These are phyloP conservation scores for Apamea sordens DNA, from an alignment of 2,888 invertebrate species.

Conservation along the genomic window DNA sequence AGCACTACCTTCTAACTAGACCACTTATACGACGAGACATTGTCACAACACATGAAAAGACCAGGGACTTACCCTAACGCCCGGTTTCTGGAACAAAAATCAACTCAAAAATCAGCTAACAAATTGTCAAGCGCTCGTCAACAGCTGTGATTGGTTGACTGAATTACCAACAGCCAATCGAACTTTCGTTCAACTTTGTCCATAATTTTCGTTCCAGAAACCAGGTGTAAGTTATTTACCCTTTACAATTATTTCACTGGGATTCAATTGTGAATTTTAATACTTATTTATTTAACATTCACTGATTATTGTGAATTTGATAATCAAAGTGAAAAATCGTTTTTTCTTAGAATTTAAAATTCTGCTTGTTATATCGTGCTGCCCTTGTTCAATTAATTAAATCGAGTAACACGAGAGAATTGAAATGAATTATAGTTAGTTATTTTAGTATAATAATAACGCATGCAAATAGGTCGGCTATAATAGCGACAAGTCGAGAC, in stretches of 20 bases:
- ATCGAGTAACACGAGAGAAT: neutral
- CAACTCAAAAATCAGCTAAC: neutral
- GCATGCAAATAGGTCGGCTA: slow-evolving; percentile 30
- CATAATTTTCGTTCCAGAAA: neutral
- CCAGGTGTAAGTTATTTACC: neutral
- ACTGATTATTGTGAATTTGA: neutral
- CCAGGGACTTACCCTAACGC: neutral
- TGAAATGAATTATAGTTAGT: slow-evolving; percentile 15
- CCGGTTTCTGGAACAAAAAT: neutral
- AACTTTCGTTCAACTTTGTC: neutral
- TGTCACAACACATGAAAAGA: neutral
- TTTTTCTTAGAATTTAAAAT: neutral
- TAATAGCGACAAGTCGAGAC: neutral
- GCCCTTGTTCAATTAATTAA: neutral
- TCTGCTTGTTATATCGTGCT: neutral
- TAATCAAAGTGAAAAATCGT: neutral
- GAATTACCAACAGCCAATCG: neutral
- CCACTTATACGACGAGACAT: slow-evolving; percentile 24
- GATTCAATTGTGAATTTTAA: neutral
- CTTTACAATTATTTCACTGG: neutral
- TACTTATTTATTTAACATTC: too few species aligned
- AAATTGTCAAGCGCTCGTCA: neutral
- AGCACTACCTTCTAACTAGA: slow-evolving; percentile 45
- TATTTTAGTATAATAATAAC: slow-evolving; percentile 7
- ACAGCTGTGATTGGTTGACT: neutral